Evolutionary conservation across 2,113 vertebrate species (phyloP), one percentile per base, ranked within the genome.

Genomic region (Albula glossodonta): DNA sequence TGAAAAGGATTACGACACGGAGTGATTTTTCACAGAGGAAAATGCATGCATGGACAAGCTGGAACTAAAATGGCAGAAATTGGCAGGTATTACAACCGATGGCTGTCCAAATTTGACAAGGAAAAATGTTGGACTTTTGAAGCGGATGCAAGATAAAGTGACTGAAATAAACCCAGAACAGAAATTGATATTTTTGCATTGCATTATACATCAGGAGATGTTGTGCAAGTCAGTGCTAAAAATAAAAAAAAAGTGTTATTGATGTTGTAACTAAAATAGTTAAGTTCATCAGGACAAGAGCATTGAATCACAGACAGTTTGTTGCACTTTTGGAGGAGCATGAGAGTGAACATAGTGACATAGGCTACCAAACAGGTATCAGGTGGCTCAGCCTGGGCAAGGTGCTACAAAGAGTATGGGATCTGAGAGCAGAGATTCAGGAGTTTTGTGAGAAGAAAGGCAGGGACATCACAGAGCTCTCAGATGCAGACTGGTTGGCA

Each of bases 401-500:
- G 79, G 79, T 52, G 80, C 49, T 81, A 52, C 51, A 81, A 88
- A 41, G 31, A 41, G 31, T 41, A 41, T 41, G 31, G 31, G 31
- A 41, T 41, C 31, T 41, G 31, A 41, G 31, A 41, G 31, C 31
- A 41, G 31, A 41, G 31, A 41, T 41, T 41, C 31, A 41, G 31
- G 31, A 41, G 31, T 41, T 41, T 41, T 41, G 31, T 41, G 31
- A 41, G 31, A 41, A 41, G 31, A 41, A 41, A 41, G 80, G 78
- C 31, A 87, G 82, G 7, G 78, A 51, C 83, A 85, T 89, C 17
- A 78, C 85, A 79, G 82, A 88, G 84, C 86, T 91, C 15, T 91
- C 84, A 86, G 84, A 90, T 81, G 48, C 25, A 17, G 48, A 86
- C 88, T 90, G 89, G 85, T 51, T 91, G 81, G 83, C 85, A 87